Base-by-base conservation (phyloP, 1,140 invertebrate genomes). In the Anthonomus grandis region DNA sequence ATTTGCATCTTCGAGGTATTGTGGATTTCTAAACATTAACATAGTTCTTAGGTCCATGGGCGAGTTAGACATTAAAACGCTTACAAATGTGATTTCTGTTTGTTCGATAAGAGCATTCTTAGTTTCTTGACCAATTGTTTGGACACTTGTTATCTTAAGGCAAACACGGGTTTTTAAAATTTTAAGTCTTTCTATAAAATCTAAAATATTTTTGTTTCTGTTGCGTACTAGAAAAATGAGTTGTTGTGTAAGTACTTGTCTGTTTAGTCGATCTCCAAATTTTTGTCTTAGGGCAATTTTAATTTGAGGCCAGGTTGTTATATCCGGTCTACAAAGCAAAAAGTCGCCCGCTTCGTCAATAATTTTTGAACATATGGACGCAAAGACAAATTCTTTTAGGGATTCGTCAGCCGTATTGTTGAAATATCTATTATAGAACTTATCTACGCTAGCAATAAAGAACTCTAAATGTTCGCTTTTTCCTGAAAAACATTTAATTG, bases 281-380 rank as follows among this genome's bases (percentile, higher is more conserved):
- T 49, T 57, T 4, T 46, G 31, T 49, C 46, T 48, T 41, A 57
- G 42, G 4, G 34, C 54, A 10, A 2, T 3, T 41, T 49, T 49
- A 36, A 57, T 25, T 0, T 21, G 2, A 19, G 10, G 21, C 54
- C 54, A 57, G 12, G 17, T 19, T 22, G 4, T 22, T 19, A 57
- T 4, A 50, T 57, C 44, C 2, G 54, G 37, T 18, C 54, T 10
- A 15, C 12, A 49, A 8, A 41, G 21, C 15, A 49, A 17, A 18
- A 49, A 49, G 22, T 57, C n/a, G 5, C 27, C 1, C 6, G 53
- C 53, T 2, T 47, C 22, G 10, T 38, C 44, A 9, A 47, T 25
- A 38, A 56, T 21, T 17, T 56, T 56, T 2, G 44, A 56, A 13
- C 38, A 37, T 4, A 56, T 56, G 5, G 45, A 1, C 4, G 34